Conservation (phyloP, 2,888 invertebrate genomes). For the Anodontia alba region DNA sequence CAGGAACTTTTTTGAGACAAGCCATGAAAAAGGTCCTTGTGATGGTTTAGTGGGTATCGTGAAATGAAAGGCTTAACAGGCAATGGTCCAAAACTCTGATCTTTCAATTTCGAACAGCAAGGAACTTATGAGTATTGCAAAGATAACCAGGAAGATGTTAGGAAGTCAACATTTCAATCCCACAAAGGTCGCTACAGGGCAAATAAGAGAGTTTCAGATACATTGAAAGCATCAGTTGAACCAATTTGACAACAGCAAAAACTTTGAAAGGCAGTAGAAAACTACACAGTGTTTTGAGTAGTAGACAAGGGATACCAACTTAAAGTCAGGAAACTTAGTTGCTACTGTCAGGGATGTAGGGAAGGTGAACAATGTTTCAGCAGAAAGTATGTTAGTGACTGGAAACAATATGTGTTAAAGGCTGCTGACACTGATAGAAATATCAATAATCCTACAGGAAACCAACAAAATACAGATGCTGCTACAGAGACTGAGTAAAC, state of each 20-base stretch:
- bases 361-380: background rate
- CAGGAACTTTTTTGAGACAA: constrained; percentile 7
- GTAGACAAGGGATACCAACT: background rate
- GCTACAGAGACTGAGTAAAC: background rate
- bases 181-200: background rate
- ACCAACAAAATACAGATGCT: background rate
- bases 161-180: background rate
- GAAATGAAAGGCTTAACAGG: background rate
- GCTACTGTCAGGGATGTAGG: background rate
- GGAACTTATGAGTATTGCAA: too few relatives aligned
- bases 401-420: background rate
- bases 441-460: background rate
- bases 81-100: background rate
- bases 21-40: constrained; percentile 4
- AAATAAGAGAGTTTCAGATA: background rate
- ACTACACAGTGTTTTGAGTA: background rate
- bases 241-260: background rate
- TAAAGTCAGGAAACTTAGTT: background rate
- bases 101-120: background rate
- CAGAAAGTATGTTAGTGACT: background rate
- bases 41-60: background rate
- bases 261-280: constrained; percentile 6
- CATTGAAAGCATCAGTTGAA: background rate
- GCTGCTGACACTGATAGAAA: background rate
- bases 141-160: background rate